A percentile compares a stretch with the other conserved stretches of the same genome.
phyloP scores from a whole-genome alignment of 2,797 vertebrate genomes.

The Megalops cyprinoides region DNA sequence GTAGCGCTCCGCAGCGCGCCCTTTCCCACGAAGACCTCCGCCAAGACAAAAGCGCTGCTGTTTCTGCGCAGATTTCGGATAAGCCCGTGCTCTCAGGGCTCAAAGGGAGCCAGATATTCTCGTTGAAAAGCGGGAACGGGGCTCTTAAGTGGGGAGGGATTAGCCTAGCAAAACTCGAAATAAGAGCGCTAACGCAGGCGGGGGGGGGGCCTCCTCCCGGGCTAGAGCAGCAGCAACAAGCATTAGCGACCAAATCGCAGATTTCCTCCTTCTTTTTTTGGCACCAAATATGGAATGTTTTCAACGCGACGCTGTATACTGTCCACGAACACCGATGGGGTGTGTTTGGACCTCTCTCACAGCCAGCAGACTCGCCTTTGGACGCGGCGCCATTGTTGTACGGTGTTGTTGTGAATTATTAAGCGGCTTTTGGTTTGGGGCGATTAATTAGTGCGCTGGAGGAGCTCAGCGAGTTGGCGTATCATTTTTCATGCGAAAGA shows the following conservation, averaged over 20 bases:
- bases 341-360: not conserved
- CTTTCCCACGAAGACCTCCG: not conserved
- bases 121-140: not conserved
- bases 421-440: not conserved
- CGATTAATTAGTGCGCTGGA: not conserved
- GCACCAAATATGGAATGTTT: too few species aligned
- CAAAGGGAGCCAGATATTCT: not conserved
- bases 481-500: not conserved
- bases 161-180: too few species aligned
- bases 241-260: not conserved
- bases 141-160: not conserved
- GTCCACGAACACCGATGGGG: not conserved
- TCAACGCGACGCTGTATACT: not conserved
- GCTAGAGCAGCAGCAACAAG: not conserved
- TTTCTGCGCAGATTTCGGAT: not conserved
- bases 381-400: not conserved
- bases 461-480: not conserved
- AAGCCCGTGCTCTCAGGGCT: not conserved
- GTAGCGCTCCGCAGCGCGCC: not conserved
- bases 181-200: too few species aligned
- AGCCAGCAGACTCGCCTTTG: not conserved
- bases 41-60: constrained; percentile 4
- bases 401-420: not conserved
- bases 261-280: too few species aligned
- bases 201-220: too few species aligned